Base-by-base conservation (phyloP, 2,797 vertebrate species). In the Gallirallus australis region DNA sequence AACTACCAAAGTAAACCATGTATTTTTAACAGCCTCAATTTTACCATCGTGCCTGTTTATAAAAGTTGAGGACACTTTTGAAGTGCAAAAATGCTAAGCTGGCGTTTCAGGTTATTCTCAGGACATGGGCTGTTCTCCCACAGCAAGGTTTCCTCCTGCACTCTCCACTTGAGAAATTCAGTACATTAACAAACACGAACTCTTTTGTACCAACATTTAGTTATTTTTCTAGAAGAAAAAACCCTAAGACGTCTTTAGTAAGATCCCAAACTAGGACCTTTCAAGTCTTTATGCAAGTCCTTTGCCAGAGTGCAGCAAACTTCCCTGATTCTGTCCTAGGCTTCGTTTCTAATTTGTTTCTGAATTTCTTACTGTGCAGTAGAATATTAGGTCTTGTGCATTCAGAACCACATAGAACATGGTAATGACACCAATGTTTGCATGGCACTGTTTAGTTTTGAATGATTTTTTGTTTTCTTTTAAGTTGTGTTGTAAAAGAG, bases 1-100 rank as follows among this genome's bases (percentile, higher is more conserved):
- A 98, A 97, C 97, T 98, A 97, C 98, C 57, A 45, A 97, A 98
- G 97, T 92, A 97, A 98, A 95, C 92, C 76, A 27, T 97, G 33
- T 98, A 98, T 98, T 98, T 98, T 98, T 98, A 98, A 98, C 98
- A 97, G 93, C 96, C 96, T 97, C 96, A 98, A 96, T 98, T 98
- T 98, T 97, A 86, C 95, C 97, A 82, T 95, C 89, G 30, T 81
- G 94, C 91, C 90, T 91, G 81, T 92, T 92, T 85, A 84, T 79
- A 89, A 90, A 96, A 94, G 85, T 93, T 64, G 83, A 92, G 96
- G 80, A 89, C 19, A 7, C 83, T 96, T 97, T 85, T 94, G 70
- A 96, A 95, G 71, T 63, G 89, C 63, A 92, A 90, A 98, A 98
- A 87, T 95, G 97, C 97, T 96, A 93, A 80, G 97, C 61, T 98